Evolutionary conservation across 1,140 invertebrate genomes (phyloP).

Genomic region (Arion vulgaris): DNA sequence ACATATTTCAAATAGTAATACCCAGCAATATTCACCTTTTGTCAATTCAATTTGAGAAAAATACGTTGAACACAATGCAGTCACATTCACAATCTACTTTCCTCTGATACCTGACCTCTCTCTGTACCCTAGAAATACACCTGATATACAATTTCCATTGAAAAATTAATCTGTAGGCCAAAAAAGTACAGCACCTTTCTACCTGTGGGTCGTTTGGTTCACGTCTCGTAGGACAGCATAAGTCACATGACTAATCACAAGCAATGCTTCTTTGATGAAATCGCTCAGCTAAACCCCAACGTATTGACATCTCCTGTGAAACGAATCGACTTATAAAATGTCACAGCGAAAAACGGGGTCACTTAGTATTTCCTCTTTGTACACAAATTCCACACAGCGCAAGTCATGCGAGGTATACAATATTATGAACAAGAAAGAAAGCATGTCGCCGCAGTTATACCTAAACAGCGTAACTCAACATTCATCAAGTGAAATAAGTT

Average conservation of each 20-base stretch:
- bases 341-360: neutral
- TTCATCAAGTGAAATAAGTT: neutral
- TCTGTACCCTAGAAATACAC: neutral
- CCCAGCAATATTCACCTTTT: neutral
- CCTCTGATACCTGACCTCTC: neutral
- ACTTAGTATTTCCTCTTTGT: neutral
- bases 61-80: neutral
- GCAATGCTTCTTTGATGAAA: slow-evolving; percentile 7
- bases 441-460: neutral
- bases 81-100: neutral
- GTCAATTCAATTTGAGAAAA: neutral
- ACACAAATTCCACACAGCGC: neutral
- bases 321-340: slow-evolving; percentile 7
- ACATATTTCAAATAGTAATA: neutral
- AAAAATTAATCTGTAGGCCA: neutral
- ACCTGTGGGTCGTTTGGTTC: slow-evolving; percentile 4
- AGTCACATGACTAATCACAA: slow-evolving; percentile 3
- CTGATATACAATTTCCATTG: neutral
- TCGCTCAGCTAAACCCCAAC: neutral
- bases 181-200: neutral
- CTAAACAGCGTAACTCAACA: neutral
- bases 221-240: neutral
- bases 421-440: neutral
- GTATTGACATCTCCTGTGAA: slow-evolving; percentile 2
- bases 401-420: slow-evolving; percentile 8